These are phyloP conservation scores for Stylophora pistillata DNA, from an alignment of 64 coral and sea anemone genomes.

Conservation along the genomic window DNA sequence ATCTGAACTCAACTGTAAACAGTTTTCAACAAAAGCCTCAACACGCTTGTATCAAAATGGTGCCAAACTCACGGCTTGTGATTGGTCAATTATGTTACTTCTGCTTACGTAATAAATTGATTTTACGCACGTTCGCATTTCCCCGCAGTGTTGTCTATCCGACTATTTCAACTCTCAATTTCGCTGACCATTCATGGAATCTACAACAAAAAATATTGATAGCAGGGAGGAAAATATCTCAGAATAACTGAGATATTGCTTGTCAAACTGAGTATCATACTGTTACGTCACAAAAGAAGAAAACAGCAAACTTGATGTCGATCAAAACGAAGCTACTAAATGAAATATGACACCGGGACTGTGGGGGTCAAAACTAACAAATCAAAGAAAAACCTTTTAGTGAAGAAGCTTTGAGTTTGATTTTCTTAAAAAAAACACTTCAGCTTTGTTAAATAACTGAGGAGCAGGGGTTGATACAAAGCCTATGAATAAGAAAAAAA, in stretches of 20 bases:
- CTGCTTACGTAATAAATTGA: conserved; percentile 40
- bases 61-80: conserved; percentile 19
- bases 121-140: background rate
- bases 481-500: no score
- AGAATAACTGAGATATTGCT: background rate
- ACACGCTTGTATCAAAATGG: conserved; percentile 9
- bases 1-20: background rate
- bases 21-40: background rate
- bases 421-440: background rate
- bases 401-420: background rate
- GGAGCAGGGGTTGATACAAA: no score
- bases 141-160: background rate
- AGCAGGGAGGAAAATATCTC: background rate
- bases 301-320: background rate
- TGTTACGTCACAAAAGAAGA: background rate
- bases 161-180: background rate
- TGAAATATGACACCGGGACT: background rate
- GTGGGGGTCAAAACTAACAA: background rate
- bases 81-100: conserved; percentile 21
- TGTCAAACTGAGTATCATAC: background rate
- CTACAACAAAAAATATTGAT: background rate
- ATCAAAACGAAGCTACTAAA: background rate
- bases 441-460: no score
- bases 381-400: conserved; percentile 6
- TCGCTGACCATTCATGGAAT: background rate